phyloP scores from a whole-genome alignment of 2,797 vertebrate genomes.

The Sebastes jordani region DNA sequence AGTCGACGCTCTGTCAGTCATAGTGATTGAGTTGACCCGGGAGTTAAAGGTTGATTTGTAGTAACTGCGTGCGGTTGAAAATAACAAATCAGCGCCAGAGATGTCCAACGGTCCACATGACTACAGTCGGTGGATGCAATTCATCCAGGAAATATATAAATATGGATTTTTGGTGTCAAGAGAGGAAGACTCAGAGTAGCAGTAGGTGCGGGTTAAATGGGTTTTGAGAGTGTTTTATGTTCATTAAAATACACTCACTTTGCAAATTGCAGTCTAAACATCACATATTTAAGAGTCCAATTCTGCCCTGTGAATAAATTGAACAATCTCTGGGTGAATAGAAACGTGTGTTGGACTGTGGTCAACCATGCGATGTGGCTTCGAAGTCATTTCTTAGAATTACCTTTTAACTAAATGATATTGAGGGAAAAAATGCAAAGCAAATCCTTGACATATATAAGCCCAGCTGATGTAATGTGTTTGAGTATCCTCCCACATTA shows the following conservation, averaged over 20 bases:
- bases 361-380: neutral
- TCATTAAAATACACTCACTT: neutral
- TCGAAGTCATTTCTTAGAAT: neutral
- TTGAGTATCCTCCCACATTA: neutral
- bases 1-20: conserved; percentile 38
- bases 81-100: conserved; percentile 25
- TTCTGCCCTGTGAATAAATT: neutral
- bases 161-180: neutral
- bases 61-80: conserved; percentile 12
- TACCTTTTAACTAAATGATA: neutral
- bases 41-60: conserved; percentile 37
- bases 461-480: neutral
- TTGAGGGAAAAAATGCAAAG: neutral
- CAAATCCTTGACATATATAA: neutral
- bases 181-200: neutral
- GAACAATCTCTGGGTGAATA: neutral
- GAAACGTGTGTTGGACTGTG: neutral
- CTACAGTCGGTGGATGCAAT: neutral
- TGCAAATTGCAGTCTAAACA: neutral
- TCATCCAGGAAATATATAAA: neutral
- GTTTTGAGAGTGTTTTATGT: neutral
- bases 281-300: neutral
- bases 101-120: neutral
- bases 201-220: neutral
- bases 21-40: conserved; percentile 40